These are phyloP conservation scores for Machimus rusticus DNA, from an alignment of 2,888 invertebrate species.

Conservation along the genomic window DNA sequence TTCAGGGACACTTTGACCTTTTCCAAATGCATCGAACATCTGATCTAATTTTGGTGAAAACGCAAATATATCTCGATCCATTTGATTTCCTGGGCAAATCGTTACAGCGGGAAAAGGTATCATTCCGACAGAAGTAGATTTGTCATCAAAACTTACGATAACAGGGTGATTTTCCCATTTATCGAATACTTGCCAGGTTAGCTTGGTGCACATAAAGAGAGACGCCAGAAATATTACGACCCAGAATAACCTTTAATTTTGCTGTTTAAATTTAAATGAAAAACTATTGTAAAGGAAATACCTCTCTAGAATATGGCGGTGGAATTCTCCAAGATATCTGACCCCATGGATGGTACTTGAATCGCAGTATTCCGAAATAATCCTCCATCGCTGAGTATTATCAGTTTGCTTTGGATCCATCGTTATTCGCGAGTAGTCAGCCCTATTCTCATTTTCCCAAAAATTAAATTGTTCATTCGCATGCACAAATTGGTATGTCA, in stretches of 20 bases:
- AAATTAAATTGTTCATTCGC: neutral
- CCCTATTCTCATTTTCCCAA: neutral
- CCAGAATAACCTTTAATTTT: neutral
- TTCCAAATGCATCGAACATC: neutral
- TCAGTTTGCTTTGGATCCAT: neutral
- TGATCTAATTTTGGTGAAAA: constrained; percentile 19
- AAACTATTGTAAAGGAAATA: neutral
- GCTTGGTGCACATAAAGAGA: constrained; percentile 28
- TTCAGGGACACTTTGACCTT: neutral
- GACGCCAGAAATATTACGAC: constrained; percentile 36
- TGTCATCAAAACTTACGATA: constrained; percentile 42
- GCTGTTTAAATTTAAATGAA: neutral
- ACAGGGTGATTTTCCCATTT: constrained; percentile 41
- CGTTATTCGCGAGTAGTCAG: neutral
- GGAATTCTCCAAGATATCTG: neutral
- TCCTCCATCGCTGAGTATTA: neutral
- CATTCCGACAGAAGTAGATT: neutral
- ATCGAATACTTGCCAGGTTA: constrained; percentile 33
- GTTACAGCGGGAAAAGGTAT: constrained; percentile 43
- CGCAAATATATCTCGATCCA: constrained; percentile 9
- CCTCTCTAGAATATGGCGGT: neutral
- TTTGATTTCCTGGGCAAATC: constrained; percentile 44
- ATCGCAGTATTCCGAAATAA: neutral
- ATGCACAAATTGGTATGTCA: neutral
- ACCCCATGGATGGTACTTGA: neutral